A percentile compares a stretch with the other conserved stretches of the same genome.
Evolutionary conservation across 2,113 vertebrate genomes (phyloP).

Genomic region (Brachyhypopomus occidentalis): DNA sequence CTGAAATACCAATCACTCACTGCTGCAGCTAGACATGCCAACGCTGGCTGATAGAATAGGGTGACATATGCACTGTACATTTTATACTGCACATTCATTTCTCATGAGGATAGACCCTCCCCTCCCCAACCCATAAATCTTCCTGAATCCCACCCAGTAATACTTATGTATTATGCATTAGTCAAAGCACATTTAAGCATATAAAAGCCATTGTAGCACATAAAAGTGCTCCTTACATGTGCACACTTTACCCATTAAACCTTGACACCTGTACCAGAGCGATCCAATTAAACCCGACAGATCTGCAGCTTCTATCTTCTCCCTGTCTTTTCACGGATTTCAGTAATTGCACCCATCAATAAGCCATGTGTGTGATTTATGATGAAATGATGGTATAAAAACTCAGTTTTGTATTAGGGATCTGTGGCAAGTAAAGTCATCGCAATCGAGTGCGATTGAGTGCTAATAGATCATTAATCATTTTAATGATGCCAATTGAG

Average conservation of each 20-base stretch:
- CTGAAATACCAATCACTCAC: conserved; percentile 55
- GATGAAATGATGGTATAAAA: not conserved
- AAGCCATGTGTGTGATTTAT: not conserved
- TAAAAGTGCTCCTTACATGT: too few species aligned
- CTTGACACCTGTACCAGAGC: not conserved
- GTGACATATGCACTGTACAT: conserved; percentile 53
- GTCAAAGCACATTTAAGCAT: conserved; percentile 12
- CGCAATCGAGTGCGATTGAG: not conserved
- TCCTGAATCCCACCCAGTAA: conserved; percentile 60
- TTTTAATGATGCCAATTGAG: too few species aligned
- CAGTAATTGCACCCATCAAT: not conserved
- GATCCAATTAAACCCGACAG: not conserved
- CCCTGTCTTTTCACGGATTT: not conserved
- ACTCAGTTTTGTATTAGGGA: not conserved
- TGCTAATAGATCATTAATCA: too few species aligned
- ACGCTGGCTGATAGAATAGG: conserved; percentile 38
- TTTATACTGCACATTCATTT: conserved; percentile 61
- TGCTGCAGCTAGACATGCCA: conserved; percentile 26
- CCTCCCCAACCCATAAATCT: conserved; percentile 60
- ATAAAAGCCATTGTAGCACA: conserved; percentile 10
- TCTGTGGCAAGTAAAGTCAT: not conserved
- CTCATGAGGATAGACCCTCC: conserved; percentile 60
- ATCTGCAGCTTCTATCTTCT: not conserved
- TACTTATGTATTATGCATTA: conserved; percentile 65
- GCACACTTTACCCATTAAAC: too few species aligned